Evolutionary conservation across 2,888 invertebrate species (phyloP), one percentile per base, ranked within the genome.

Genomic region (Amblyjoppa proteus): DNA sequence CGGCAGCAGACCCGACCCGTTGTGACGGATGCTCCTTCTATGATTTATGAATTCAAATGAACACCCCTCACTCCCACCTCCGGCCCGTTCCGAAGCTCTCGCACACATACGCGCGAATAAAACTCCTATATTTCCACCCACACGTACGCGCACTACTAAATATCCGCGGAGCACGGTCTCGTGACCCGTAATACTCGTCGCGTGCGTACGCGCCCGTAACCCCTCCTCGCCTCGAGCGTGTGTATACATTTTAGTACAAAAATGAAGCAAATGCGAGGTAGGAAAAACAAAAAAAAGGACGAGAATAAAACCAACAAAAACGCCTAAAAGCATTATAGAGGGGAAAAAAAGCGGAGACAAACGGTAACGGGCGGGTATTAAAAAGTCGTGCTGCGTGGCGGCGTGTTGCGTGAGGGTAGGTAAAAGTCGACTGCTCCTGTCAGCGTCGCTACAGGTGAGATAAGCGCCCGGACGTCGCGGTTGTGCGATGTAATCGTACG

Each of bases 11-110:
- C 13, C 31, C 68, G 20, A 56, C 73, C 74, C 77, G 38, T 73
- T 45, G 56, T 58, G 76, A 86, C 74, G 73, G 85, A 86, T 86
- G 83, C 80, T 78, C 76, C 81, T 78, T 83, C 74, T 70, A 83
- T 83, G 85, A 86, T 86, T 83, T 86, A 86, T 86, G 85, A 86
- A 86, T 86, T 86, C 83, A 86, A 86, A 83, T 83, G 83, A 86
- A 83, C 85, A 16, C n/a, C 16, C 79, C 74, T 64, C 61, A 41
- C 4, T 28, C 45, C 45, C 16, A 20, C 13, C 13, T 0, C 31
- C 79, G 64, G 53, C 51, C 16, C 69, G 45, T 56, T 76, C 76
- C 75, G 71, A 80, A 70, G 53, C 75, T 75, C 64, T 53, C 51
- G 70, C 51, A 6, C 31, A 34, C 16, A 41, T 53, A 61, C 53